Base-by-base conservation (phyloP, 2,113 vertebrate genomes). In the Tyto alba region DNA sequence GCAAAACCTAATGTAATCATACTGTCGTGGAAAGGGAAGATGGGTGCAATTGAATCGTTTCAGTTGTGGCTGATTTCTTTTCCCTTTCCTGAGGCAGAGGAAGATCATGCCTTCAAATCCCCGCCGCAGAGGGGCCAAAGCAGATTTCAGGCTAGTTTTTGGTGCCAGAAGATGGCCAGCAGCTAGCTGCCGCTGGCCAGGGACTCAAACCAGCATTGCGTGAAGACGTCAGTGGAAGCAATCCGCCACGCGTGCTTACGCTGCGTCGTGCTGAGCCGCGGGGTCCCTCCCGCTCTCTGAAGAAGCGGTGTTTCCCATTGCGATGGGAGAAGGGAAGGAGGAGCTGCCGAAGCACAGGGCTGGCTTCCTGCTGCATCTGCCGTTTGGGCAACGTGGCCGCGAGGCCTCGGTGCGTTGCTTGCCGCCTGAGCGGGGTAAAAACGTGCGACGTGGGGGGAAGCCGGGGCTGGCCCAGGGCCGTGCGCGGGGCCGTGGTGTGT, bases 401-500 rank as follows among this genome's bases (percentile, higher is more conserved):
- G 76, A 50, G 36, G 16, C 6, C 26, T 41, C 38, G 20, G 25
- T 20, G 34, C 1, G 5, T 4, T 0, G 0, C 57, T 75, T 75
- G 23, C 21, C 2, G 3, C 40, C 32, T 23, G 32, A 57, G 21
- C 0, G 4, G 19, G 19, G n/a, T 47, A 38, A 90, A 89, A 55
- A 81, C 1, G 0, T 5, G 5, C 59, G 16, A 52, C 68, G 81
- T 66, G 55, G 18, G 55, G 18, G 34, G 26, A 64, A 17, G 9
- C 22, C 25, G 22, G 32, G 48, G 13, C 55, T 25, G 14, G 3
- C 15, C 25, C 43, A 30, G 68, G n/a, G 14, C 40, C 36, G 11
- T 3, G 7, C 2, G 1, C 13, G 11, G 0, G 0, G 25, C 7
- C 17, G 14, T 7, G 16, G 16, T 17, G 13, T 1, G 3, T 48